These are phyloP conservation scores for Furcula furcula DNA, from an alignment of 2,888 invertebrate species.

Conservation along the genomic window DNA sequence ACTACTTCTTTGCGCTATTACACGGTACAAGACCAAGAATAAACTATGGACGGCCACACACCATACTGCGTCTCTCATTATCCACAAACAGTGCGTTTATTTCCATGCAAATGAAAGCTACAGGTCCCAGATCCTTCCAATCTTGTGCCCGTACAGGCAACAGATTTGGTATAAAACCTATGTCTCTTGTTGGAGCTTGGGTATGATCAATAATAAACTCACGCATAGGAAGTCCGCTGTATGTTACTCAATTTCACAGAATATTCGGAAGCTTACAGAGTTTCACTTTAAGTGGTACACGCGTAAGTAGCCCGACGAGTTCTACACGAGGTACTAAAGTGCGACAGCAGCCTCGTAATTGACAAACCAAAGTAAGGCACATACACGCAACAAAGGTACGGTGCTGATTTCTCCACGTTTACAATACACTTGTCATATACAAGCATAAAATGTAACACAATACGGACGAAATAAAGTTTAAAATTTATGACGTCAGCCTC, in stretches of 20 bases:
- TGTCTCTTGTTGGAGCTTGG: too few species aligned
- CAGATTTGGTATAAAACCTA: too few species aligned
- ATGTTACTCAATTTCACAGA: slow-evolving; percentile 21
- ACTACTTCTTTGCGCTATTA: too few species aligned
- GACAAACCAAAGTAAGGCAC: slow-evolving; percentile 26
- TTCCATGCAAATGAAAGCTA: too few species aligned
- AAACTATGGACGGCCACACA: too few species aligned
- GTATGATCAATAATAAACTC: too few species aligned
- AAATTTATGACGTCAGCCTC: slow-evolving; percentile 18
- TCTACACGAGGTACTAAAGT: slow-evolving; percentile 30
- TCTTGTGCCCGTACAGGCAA: too few species aligned
- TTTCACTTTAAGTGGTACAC: slow-evolving; percentile 35
- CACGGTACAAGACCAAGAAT: too few species aligned
- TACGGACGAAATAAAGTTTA: slow-evolving; percentile 10
- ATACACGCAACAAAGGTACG: slow-evolving; percentile 9
- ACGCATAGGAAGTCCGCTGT: too few species aligned
- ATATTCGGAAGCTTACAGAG: slow-evolving; percentile 29
- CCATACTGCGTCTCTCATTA: too few species aligned
- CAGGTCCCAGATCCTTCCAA: too few species aligned
- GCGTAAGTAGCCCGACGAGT: slow-evolving; percentile 28
- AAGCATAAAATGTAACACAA: not conserved
- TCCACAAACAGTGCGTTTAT: too few species aligned
- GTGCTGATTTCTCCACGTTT: slow-evolving; percentile 26
- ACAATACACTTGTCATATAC: slow-evolving; percentile 12
- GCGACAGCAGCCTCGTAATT: slow-evolving; percentile 28